Percentiles rank a stretch among this genome's conserved stretches.
Conservation (phyloP, 2,113 vertebrate species). For the Danio rerio region DNA sequence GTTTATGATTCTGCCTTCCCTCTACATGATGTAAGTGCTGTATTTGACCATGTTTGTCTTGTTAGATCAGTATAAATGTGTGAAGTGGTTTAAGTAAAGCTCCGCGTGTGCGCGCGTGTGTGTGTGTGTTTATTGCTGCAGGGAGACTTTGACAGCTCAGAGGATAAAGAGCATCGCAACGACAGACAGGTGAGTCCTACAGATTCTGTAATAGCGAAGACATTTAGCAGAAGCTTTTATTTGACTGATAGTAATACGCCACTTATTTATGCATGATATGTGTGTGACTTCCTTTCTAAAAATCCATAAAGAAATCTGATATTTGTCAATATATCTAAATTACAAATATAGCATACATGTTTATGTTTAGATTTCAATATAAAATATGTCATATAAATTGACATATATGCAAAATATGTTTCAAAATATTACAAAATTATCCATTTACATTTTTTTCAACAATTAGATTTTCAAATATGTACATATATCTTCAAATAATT, state of each 20-base stretch:
- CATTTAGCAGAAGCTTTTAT: conserved; percentile 2
- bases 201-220: background rate
- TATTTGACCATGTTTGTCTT: background rate
- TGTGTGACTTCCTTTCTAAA: background rate
- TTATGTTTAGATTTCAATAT: no score
- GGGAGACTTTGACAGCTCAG: conserved; percentile 87
- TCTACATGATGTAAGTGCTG: conserved; percentile 90
- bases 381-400: no score
- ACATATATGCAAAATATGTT: no score
- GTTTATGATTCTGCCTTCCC: conserved; percentile 93
- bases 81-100: background rate
- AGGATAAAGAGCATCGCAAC: conserved; percentile 81
- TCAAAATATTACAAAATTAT: no score
- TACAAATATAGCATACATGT: no score
- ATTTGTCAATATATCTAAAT: no score
- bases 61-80: conserved; percentile 73
- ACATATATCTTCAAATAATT: no score
- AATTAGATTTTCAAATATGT: no score
- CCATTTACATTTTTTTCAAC: no score
- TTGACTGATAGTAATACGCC: conserved; percentile 19
- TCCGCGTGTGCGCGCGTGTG: background rate
- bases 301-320: no score
- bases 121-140: conserved; percentile 60
- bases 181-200: conserved; percentile 87
- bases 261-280: background rate